Conservation (phyloP, 2,888 invertebrate genomes). For the Mellilla xanthometata region DNA sequence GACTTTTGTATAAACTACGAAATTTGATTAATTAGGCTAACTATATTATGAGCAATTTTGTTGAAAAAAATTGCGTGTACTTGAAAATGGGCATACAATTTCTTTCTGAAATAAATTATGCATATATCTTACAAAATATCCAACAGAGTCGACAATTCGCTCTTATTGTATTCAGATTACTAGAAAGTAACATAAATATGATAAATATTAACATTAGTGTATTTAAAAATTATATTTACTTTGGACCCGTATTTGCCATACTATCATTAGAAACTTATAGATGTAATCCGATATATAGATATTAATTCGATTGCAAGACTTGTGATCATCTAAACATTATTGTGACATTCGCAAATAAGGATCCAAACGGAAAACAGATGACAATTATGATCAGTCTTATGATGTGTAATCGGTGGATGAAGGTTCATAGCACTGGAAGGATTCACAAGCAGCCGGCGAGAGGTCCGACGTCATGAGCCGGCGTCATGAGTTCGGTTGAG, state of each 20-base stretch:
- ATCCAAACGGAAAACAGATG: slow-evolving; percentile 29
- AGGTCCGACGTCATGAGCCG: too few relatives aligned
- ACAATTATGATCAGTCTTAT: slow-evolving; percentile 61
- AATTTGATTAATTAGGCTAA: too few relatives aligned
- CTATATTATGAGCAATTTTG: too few relatives aligned
- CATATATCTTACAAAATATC: slow-evolving; percentile 11
- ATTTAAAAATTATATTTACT: slow-evolving; percentile 19
- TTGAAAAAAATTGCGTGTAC: not conserved
- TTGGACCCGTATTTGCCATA: slow-evolving; percentile 25
- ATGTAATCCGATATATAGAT: slow-evolving; percentile 10
- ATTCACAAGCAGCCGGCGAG: slow-evolving; percentile 60
- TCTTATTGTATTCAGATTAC: slow-evolving; percentile 4
- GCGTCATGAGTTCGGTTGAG: too few relatives aligned
- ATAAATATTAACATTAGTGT: slow-evolving; percentile 20
- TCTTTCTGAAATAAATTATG: slow-evolving; percentile 10
- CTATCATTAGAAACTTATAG: slow-evolving; percentile 17
- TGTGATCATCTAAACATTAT: slow-evolving; percentile 12
- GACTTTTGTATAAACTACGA: too few relatives aligned
- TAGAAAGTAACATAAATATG: slow-evolving; percentile 18
- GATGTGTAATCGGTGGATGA: slow-evolving; percentile 60
- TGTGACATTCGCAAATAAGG: slow-evolving; percentile 22
- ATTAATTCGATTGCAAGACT: slow-evolving; percentile 3
- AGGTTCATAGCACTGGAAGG: slow-evolving; percentile 77
- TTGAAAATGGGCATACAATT: slow-evolving; percentile 2
- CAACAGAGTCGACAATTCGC: slow-evolving; percentile 7